These are phyloP conservation scores for Mamestra brassicae DNA, from an alignment of 2,888 invertebrate genomes.

Conservation along the genomic window DNA sequence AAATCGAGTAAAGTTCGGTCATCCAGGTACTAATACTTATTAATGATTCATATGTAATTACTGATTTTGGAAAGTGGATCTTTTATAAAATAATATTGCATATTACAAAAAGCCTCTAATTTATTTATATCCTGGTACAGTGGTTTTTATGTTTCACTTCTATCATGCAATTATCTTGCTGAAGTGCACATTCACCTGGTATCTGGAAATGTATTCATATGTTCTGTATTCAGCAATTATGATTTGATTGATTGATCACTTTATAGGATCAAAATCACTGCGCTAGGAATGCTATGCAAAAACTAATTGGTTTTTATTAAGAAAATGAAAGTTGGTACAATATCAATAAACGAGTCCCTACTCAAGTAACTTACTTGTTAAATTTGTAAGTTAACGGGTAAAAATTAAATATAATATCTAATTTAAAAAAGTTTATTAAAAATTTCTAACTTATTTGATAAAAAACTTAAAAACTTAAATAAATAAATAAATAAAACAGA, in stretches of 20 bases:
- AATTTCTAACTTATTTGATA: too few species aligned
- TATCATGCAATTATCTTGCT: not conserved
- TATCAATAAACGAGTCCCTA: not conserved
- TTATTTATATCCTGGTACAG: not conserved
- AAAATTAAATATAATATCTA: not conserved
- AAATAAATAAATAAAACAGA: too few species aligned
- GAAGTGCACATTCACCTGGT: too few species aligned
- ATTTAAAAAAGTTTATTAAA: too few species aligned
- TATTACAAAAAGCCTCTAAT: not conserved
- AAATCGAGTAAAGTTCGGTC: too few species aligned
- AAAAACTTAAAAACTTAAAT: too few species aligned
- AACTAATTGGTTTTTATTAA: not conserved
- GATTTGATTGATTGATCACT: not conserved
- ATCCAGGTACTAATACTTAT: too few species aligned
- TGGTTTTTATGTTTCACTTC: too few species aligned
- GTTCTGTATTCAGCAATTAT: too few species aligned
- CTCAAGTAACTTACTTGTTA: not conserved
- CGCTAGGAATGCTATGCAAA: not conserved
- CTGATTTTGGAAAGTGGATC: not conserved
- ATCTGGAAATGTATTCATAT: too few species aligned
- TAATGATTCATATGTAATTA: not conserved
- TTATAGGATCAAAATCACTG: not conserved
- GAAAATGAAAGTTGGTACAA: not conserved
- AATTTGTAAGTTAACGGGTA: not conserved
- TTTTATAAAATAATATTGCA: too few species aligned